Evolutionary conservation across 1,140 invertebrate species (phyloP).

Genomic region (Pseudomyrmex cubaensis): DNA sequence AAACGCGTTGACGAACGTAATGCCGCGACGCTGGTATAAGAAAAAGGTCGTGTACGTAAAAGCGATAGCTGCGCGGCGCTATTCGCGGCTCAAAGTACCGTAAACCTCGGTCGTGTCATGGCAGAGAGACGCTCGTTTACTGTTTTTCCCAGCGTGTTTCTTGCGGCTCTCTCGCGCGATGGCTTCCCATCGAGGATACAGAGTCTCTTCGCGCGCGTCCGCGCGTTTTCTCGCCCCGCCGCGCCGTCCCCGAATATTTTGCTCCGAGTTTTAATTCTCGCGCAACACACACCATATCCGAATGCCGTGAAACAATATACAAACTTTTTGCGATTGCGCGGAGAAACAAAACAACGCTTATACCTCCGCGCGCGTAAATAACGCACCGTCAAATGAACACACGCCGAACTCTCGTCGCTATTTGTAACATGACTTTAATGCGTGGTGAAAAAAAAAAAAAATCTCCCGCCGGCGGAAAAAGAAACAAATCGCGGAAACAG

Average conservation of each 20-base stretch:
- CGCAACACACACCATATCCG: background rate
- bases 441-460: conserved; percentile 17
- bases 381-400: background rate
- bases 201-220: background rate
- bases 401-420: background rate
- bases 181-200: background rate
- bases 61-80: conserved; percentile 13
- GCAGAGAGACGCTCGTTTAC: conserved; percentile 33
- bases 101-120: conserved; percentile 52
- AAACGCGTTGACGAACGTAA: conserved; percentile 28
- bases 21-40: background rate
- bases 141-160: conserved; percentile 29
- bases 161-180: conserved; percentile 1
- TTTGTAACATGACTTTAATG: conserved; percentile 29
- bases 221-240: conserved; percentile 3
- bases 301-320: conserved; percentile 1
- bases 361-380: background rate
- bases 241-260: conserved; percentile 5
- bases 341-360: background rate
- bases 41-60: background rate
- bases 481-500: conserved; percentile 6
- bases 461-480: background rate
- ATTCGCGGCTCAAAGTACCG: conserved; percentile 43
- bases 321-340: background rate
- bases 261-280: conserved; percentile 2